phyloP scores from a whole-genome alignment of 2,888 invertebrate species.

The Agrenia bidenticulata region DNA sequence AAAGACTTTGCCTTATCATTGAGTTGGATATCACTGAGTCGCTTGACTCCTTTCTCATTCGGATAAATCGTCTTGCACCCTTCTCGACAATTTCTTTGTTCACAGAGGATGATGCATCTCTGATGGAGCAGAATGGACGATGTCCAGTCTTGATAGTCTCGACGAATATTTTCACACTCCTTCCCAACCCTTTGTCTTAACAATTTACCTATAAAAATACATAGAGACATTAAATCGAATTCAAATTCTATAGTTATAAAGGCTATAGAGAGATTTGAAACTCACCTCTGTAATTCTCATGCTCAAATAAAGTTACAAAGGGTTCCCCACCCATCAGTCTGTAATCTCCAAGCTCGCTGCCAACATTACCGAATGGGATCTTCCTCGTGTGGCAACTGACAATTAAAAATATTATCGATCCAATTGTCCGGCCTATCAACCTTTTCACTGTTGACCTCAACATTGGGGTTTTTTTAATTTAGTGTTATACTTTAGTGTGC shows the following conservation, averaged over 20 bases:
- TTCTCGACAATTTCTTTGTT: constrained; percentile 27
- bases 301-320: constrained; percentile 35
- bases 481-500: too few species aligned
- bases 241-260: constrained; percentile 5
- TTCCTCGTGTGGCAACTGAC: too few species aligned
- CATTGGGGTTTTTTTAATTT: too few species aligned
- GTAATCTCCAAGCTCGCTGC: constrained; percentile 31
- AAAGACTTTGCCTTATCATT: constrained; percentile 36
- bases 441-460: too few species aligned
- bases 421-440: too few species aligned
- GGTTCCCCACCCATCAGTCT: constrained; percentile 33
- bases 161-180: constrained; percentile 30
- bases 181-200: constrained; percentile 21
- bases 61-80: constrained; percentile 26
- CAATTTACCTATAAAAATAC: constrained; percentile 19
- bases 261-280: not conserved
- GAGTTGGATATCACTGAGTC: constrained; percentile 14
- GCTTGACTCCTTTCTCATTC: constrained; percentile 16
- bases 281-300: constrained; percentile 38
- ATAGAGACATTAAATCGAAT: too few species aligned
- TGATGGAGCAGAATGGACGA: constrained; percentile 35
- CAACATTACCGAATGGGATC: too few species aligned
- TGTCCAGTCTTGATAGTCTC: constrained; percentile 30
- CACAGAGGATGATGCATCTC: constrained; percentile 36
- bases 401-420: too few species aligned